Base-by-base conservation (phyloP, 2,797 vertebrate genomes). In the Poeciliopsis turneri region DNA sequence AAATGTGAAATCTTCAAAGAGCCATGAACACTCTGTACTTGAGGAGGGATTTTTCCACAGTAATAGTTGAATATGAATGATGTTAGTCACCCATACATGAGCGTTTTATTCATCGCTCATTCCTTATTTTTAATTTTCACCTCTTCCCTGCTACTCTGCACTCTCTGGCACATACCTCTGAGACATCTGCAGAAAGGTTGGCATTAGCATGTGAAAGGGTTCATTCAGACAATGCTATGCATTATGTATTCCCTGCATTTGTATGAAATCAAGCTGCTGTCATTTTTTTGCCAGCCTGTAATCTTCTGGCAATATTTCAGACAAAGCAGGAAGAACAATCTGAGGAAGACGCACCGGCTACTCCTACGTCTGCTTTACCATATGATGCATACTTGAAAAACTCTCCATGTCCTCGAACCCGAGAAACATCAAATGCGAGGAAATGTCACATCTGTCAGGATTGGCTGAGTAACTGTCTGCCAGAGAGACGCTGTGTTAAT, bases 171-270 rank as follows among this genome's bases (percentile, higher is more conserved):
- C 86, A 86, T 90, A 94, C 94, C 93, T 94, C 90, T 84, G 92
- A 95, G 94, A 95, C 93, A 90, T 91, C 88, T 80, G 87, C 87
- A 90, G 90, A 93, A 94, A 94, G 94, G 92, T 94, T 93, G 79
- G 78, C 87, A 95, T 95, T 96, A 95, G 94, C 94, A 96, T 95
- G 93, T 94, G 92, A 95, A 95, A 95, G 93, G 90, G 92, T 93
- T 91, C 86, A 88, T 79, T 87, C 92, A 93, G 94, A 95, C 93
- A 94, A 92, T 90, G 89, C 87, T 91, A 89, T 92, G 94, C 92
- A 95, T 95, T 95, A 95, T 92, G 91, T 92, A 95, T 96, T 94
- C 93, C 91, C 90, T 86, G 89, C 91, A 92, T 94, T 95, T 94
- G 90, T 94, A 93, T 93, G 91, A 95, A 95, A 95, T 93, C 91